Evolutionary conservation across 2,888 invertebrate species (phyloP).

Genomic region (Diplolepis rosae): DNA sequence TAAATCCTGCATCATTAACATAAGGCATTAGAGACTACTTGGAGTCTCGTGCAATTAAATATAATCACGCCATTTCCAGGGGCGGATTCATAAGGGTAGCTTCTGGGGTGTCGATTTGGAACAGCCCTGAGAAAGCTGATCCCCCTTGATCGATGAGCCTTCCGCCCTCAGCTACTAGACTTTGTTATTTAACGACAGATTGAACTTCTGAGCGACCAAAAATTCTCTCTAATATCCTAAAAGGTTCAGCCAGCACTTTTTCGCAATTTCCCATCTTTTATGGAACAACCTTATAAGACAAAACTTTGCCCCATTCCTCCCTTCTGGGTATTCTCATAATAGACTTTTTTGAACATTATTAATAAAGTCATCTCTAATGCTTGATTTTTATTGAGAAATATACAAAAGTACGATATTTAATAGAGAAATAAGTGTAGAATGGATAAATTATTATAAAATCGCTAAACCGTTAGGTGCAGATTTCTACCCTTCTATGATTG

Average conservation of each 20-base stretch:
- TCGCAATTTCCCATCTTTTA: neutral
- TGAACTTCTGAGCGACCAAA: conserved; percentile 41
- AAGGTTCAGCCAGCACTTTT: neutral
- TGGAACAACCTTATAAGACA: neutral
- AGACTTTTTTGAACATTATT: too few species aligned
- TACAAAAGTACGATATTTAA: too few species aligned
- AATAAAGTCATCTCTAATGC: too few species aligned
- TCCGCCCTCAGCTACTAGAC: conserved; percentile 45
- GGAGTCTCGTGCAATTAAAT: conserved; percentile 64
- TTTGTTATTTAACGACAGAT: conserved; percentile 55
- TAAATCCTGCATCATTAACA: conserved; percentile 63
- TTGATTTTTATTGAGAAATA: too few species aligned
- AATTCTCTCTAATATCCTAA: conserved; percentile 3
- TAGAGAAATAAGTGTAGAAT: too few species aligned
- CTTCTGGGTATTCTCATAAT: too few species aligned
- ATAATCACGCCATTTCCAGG: conserved; percentile 58
- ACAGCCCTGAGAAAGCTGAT: conserved; percentile 48
- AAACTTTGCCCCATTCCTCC: neutral
- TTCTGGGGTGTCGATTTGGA: conserved; percentile 42
- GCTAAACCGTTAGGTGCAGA: too few species aligned
- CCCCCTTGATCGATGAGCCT: conserved; percentile 61
- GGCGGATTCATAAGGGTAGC: conserved; percentile 41
- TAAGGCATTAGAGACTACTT: conserved; percentile 64
- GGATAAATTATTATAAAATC: too few species aligned
- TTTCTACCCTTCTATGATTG: too few species aligned